Percentiles rank a stretch among this genome's conserved stretches.
Conservation (phyloP, 2,888 invertebrate species). For the Macrophya alboannulata region DNA sequence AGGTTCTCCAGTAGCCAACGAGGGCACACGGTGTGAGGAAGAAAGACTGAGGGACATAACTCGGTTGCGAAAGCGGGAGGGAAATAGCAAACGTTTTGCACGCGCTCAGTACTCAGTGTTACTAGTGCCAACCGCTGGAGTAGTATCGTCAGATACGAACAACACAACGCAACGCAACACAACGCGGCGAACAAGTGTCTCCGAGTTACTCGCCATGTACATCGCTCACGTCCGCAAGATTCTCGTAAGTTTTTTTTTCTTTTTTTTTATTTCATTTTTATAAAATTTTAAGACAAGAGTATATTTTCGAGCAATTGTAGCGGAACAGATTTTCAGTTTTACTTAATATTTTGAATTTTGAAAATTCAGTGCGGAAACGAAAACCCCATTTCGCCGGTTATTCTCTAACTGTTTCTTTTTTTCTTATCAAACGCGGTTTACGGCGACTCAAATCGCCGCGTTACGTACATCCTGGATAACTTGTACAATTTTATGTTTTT, state of each 20-base stretch:
- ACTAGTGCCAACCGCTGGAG: conserved; percentile 36
- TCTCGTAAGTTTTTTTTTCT: conserved; percentile 30
- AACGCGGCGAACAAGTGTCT: background rate
- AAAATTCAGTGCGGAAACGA: background rate
- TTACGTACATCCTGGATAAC: background rate
- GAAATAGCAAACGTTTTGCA: conserved; percentile 43
- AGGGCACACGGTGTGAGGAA: conserved; percentile 35
- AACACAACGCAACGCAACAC: background rate
- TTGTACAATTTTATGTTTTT: background rate
- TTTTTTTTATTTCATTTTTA: background rate
- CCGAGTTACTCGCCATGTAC: conserved; percentile 24
- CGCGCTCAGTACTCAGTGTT: conserved; percentile 46
- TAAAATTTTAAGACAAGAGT: background rate
- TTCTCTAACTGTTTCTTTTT: conserved; percentile 1
- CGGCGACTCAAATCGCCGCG: background rate
- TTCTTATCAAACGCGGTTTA: conserved; percentile 38
- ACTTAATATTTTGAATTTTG: background rate
- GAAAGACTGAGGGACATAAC: background rate
- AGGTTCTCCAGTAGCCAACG: conserved; percentile 49
- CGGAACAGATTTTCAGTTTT: conserved; percentile 3
- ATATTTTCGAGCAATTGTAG: background rate
- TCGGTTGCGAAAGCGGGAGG: conserved; percentile 24
- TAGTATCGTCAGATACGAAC: conserved; percentile 29
- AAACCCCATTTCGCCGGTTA: background rate
- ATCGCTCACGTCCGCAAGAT: conserved; percentile 9